phyloP scores from a whole-genome alignment of 2,113 vertebrate genomes.

The Tetrax tetrax region DNA sequence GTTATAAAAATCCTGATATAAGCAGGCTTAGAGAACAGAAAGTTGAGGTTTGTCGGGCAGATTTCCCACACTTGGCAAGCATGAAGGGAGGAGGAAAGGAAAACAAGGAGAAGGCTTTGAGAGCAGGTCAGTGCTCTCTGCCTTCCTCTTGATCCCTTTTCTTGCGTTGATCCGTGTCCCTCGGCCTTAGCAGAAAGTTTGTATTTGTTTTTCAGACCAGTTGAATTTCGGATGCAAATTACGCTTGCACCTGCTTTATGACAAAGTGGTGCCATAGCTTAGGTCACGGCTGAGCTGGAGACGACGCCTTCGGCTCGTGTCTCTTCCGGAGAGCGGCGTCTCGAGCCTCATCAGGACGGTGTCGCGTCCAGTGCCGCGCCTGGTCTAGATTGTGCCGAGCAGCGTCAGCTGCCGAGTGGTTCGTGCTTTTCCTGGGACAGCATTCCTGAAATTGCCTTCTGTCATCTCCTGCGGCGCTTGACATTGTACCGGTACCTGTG shows the following conservation, averaged over 20 bases:
- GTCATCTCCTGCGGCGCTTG: conserved; percentile 62
- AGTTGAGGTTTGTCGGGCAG: not conserved
- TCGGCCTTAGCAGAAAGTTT: not conserved
- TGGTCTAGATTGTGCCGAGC: conserved; percentile 30
- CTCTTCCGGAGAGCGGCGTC: conserved; percentile 42
- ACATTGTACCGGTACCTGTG: conserved; percentile 71
- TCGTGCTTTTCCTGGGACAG: conserved; percentile 15
- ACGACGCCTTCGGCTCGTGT: not conserved
- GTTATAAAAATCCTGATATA: not conserved
- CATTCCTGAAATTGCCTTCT: conserved; percentile 68
- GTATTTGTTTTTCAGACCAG: not conserved
- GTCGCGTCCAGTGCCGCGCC: not conserved
- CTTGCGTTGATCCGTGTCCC: accelerated
- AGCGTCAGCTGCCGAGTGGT: not conserved
- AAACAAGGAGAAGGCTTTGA: not conserved
- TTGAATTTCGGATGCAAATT: not conserved
- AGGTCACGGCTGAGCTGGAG: not conserved
- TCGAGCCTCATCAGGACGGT: not conserved
- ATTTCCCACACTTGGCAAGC: not conserved
- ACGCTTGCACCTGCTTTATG: not conserved
- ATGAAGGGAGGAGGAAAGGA: not conserved
- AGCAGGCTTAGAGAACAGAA: not conserved
- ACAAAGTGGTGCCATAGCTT: not conserved
- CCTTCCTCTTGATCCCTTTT: not conserved
- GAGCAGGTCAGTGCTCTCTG: not conserved